phyloP scores from a whole-genome alignment of 2,888 invertebrate species.

The Hofmannophila pseudospretella region DNA sequence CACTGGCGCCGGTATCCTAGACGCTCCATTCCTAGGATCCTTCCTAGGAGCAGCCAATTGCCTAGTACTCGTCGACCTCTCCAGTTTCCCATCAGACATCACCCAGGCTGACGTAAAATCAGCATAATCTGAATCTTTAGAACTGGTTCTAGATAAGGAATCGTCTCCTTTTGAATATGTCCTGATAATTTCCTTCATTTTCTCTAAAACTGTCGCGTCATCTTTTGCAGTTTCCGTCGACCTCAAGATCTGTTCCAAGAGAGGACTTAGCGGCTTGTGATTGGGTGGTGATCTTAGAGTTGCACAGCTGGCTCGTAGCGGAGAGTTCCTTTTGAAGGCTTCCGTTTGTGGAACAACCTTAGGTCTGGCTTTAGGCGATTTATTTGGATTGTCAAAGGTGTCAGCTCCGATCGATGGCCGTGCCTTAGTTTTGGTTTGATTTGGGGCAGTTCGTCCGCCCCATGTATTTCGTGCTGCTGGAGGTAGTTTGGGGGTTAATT shows the following conservation, averaged over 20 bases:
- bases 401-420: slow-evolving; percentile 61
- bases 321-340: slow-evolving; percentile 73
- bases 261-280: slow-evolving; percentile 79
- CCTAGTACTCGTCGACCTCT: slow-evolving; percentile 76
- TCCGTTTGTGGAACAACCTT: slow-evolving; percentile 50
- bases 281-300: slow-evolving; percentile 77
- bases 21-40: slow-evolving; percentile 59
- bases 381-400: slow-evolving; percentile 73
- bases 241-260: slow-evolving; percentile 84
- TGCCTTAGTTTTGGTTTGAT: slow-evolving; percentile 52
- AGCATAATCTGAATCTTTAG: slow-evolving; percentile 79
- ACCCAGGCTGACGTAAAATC: slow-evolving; percentile 86
- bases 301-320: slow-evolving; percentile 65
- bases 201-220: slow-evolving; percentile 84
- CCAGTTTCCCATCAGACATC: slow-evolving; percentile 82
- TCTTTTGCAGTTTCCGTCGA: slow-evolving; percentile 85
- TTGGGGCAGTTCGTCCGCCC: slow-evolving; percentile 80
- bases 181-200: slow-evolving; percentile 82
- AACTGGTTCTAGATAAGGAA: slow-evolving; percentile 67
- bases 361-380: slow-evolving; percentile 77
- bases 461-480: slow-evolving; percentile 82
- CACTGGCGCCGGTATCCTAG: slow-evolving; percentile 69
- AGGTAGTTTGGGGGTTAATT: slow-evolving; percentile 58
- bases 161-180: slow-evolving; percentile 68
- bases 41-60: slow-evolving; percentile 68